A percentile compares a stretch with the other conserved stretches of the same genome.
These are phyloP conservation scores for Dendronephthya gigantea DNA, from an alignment of 64 coral and sea anemone species.

Conservation along the genomic window DNA sequence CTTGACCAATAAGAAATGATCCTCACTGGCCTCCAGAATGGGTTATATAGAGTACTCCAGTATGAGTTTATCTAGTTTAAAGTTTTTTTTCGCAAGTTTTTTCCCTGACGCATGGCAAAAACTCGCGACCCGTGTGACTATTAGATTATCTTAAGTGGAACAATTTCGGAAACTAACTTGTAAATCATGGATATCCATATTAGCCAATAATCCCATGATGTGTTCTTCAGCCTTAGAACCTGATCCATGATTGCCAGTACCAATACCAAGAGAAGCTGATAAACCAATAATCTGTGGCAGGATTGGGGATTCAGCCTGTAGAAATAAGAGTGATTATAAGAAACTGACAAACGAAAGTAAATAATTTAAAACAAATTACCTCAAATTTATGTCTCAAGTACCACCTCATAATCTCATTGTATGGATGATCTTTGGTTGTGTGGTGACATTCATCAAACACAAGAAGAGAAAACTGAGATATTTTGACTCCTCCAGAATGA, in stretches of 20 bases:
- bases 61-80: no score
- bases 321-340: background rate
- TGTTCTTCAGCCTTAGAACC: background rate
- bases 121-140: no score
- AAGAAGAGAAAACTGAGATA: slow-evolving; percentile 37
- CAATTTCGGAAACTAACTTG: background rate
- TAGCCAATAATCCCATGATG: background rate
- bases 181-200: background rate
- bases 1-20: no score
- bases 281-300: background rate
- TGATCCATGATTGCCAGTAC: background rate
- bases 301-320: background rate
- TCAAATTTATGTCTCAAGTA: slow-evolving; percentile 29
- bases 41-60: no score
- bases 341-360: background rate
- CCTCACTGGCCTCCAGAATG: no score
- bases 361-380: background rate
- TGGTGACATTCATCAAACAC: slow-evolving; percentile 93
- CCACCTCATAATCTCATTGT: slow-evolving; percentile 67
- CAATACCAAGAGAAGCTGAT: background rate
- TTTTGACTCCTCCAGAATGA: background rate
- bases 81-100: no score
- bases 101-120: no score
- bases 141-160: no score
- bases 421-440: slow-evolving; percentile 64